A percentile compares a stretch with the other conserved stretches of the same genome.
phyloP scores from a whole-genome alignment of 2,888 invertebrate genomes.

The Drosophila colorata region DNA sequence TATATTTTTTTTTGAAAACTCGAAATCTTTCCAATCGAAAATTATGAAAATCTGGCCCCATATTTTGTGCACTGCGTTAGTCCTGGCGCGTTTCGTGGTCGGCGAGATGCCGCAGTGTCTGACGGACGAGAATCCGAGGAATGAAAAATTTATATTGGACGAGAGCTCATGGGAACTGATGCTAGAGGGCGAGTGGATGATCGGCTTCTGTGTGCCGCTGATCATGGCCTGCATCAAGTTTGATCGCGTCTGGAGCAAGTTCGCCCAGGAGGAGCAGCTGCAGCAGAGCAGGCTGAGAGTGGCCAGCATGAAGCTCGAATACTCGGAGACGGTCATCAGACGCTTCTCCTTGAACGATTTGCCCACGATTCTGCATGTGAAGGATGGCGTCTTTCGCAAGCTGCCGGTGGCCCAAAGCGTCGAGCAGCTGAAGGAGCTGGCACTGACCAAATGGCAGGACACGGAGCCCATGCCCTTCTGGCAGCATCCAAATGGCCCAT shows the following conservation, averaged over 20 bases:
- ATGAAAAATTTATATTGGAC: no score
- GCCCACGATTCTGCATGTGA: conserved; percentile 39
- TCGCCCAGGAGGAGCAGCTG: conserved; percentile 10
- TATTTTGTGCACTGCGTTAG: not conserved
- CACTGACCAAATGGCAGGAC: conserved; percentile 2
- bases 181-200: no score
- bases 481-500: conserved; percentile 33
- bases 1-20: not conserved
- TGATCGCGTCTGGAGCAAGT: conserved; percentile 21
- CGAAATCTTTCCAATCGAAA: no score
- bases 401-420: conserved; percentile 11
- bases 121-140: not conserved
- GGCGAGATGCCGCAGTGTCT: not conserved
- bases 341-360: conserved; percentile 27
- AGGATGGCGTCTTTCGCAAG: conserved; percentile 31
- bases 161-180: no score
- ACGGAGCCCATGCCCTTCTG: conserved; percentile 25
- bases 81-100: not conserved
- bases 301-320: conserved; percentile 30
- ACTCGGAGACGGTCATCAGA: conserved; percentile 11
- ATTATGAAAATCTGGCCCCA: not conserved
- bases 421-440: conserved; percentile 11
- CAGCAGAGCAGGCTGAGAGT: conserved; percentile 6
- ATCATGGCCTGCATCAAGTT: conserved; percentile 12
- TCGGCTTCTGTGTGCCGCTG: conserved; percentile 30